Evolutionary conservation across 1,140 invertebrate genomes (phyloP), one percentile per base, ranked within the genome.

Genomic region (Forficula auricularia): DNA sequence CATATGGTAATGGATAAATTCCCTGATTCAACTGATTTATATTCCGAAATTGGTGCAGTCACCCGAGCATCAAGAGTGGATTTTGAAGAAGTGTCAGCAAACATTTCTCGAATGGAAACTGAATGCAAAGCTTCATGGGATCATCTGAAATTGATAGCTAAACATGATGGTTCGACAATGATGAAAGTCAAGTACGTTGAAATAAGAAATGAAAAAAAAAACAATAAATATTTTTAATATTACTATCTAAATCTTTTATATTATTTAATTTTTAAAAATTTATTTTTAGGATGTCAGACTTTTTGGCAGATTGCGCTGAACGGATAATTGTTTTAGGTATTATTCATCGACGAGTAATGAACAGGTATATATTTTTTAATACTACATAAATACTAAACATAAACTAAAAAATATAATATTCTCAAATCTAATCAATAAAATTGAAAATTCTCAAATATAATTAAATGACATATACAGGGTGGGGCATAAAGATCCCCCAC

Each of bases 71-170:
- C 91, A 1, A 83, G 87, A 60, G 81, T 91, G 3, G 89, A 95
- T 59, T 95, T 89, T 58, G 83, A 89, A 46, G 81, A 92, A 50
- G 62, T 92, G n/a, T 69, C 74, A 3, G 64, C 76, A 35, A 97
- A 89, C 58, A 74, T 98, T 13, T 66, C 71, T 22, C 84, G 84
- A 56, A 70, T 98, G 54, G 92, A 98, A 63, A 69, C 71, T 15
- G 94, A 98, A 57, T 98, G 95, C 64, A 98, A 97, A 61, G 77
- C 83, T 9, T 95, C 89, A 0, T 98, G 91, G 86, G 92, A 98
- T 61, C 84, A 97, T 61, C 72, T 98, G 47, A 92, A 94, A 65
- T 72, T 86, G 19, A 90, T 98, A 45, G 80, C 86, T 3, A 98
- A 98, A 61, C 89, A 97, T 60, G 92, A 97, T 56, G 82, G 84